Conservation (phyloP, 1,140 invertebrate genomes). For the Aphis craccivora region DNA sequence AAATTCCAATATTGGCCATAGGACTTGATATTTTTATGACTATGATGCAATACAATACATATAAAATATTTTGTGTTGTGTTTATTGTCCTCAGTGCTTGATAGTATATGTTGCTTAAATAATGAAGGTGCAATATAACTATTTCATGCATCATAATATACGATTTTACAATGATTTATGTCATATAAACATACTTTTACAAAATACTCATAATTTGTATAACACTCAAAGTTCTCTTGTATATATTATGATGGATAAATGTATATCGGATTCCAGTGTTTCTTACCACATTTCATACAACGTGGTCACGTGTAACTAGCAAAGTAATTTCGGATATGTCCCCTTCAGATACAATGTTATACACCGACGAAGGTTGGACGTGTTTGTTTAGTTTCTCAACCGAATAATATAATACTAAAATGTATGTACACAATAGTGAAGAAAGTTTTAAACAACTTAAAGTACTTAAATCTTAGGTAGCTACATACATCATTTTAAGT, state of each 20-base stretch:
- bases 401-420: background rate
- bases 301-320: background rate
- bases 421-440: background rate
- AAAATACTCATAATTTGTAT: background rate
- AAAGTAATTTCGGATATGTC: background rate
- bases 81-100: background rate
- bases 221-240: background rate
- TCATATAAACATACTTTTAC: background rate
- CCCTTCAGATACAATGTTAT: background rate
- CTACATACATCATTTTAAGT: too few species aligned
- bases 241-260: background rate
- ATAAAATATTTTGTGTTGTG: background rate
- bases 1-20: background rate
- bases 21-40: background rate
- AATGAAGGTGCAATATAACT: background rate
- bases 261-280: background rate
- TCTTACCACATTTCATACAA: background rate
- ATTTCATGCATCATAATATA: background rate
- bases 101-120: background rate
- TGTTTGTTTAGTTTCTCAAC: background rate
- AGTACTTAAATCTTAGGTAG: background rate
- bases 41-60: background rate
- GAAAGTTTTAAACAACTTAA: background rate
- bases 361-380: background rate
- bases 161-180: background rate